These are phyloP conservation scores for Delia radicum DNA, from an alignment of 1,140 invertebrate species.

Conservation along the genomic window DNA sequence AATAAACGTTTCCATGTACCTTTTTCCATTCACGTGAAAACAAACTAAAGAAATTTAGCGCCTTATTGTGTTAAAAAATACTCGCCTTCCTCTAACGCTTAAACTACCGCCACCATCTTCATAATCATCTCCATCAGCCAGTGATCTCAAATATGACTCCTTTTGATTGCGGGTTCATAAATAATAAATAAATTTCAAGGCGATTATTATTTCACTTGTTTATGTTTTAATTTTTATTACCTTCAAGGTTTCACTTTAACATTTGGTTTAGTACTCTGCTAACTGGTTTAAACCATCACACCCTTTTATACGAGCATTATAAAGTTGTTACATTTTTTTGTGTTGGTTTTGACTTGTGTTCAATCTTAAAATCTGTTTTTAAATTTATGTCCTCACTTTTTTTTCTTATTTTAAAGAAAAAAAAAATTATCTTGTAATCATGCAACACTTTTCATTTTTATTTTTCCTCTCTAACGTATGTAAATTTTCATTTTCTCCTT, in stretches of 20 bases:
- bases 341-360: neutral
- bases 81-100: neutral
- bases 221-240: neutral
- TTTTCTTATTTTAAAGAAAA: neutral
- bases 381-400: neutral
- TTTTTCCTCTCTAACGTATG: neutral
- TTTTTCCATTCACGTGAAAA: neutral
- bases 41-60: constrained; percentile 3
- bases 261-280: neutral
- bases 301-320: constrained; percentile 11
- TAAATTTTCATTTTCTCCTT: neutral
- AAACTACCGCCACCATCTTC: neutral
- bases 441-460: constrained; percentile 17
- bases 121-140: neutral
- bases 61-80: too few relatives aligned
- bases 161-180: constrained; percentile 11
- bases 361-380: neutral
- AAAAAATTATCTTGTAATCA: neutral
- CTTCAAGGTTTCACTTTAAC: neutral
- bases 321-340: constrained; percentile 18
- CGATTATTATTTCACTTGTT: constrained; percentile 20
- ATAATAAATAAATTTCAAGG: constrained; percentile 14
- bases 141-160: neutral
- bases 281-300: neutral
- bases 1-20: neutral